phyloP scores from a whole-genome alignment of 2,888 invertebrate genomes.

The Euphydryas editha region DNA sequence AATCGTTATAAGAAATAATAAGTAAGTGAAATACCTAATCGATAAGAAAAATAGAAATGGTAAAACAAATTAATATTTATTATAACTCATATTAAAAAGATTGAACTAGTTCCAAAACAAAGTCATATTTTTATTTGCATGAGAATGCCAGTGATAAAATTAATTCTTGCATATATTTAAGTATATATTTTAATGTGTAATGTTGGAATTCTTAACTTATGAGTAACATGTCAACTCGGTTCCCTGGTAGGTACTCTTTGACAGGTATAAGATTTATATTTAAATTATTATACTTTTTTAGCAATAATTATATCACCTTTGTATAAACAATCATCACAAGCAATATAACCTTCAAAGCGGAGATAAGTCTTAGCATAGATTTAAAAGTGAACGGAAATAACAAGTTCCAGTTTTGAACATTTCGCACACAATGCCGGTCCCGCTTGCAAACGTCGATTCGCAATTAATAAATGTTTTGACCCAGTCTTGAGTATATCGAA shows the following conservation, averaged over 20 bases:
- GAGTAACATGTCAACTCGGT: no score
- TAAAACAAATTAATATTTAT: not conserved
- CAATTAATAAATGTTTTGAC: constrained; percentile 78
- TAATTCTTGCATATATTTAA: not conserved
- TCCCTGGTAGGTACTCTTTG: no score
- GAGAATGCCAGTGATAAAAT: not conserved
- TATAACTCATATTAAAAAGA: not conserved
- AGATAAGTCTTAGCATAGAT: constrained; percentile 57
- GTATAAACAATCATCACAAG: not conserved
- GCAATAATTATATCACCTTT: not conserved
- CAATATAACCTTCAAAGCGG: constrained; percentile 30
- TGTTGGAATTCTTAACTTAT: no score
- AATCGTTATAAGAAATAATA: not conserved
- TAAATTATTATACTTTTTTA: not conserved
- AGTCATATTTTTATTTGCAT: not conserved
- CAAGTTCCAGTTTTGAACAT: constrained; percentile 63
- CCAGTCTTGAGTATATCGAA: constrained; percentile 63
- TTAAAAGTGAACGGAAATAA: constrained; percentile 76
- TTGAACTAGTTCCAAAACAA: not conserved
- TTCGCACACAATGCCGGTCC: constrained; percentile 72
- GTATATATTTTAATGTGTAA: not conserved
- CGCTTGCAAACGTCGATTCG: constrained; percentile 75
- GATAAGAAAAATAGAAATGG: not conserved
- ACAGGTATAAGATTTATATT: not conserved
- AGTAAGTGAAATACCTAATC: not conserved